Percentiles rank a stretch among this genome's conserved stretches.
phyloP scores from a whole-genome alignment of 2,888 invertebrate species.

The Halictus quadricinctus region DNA sequence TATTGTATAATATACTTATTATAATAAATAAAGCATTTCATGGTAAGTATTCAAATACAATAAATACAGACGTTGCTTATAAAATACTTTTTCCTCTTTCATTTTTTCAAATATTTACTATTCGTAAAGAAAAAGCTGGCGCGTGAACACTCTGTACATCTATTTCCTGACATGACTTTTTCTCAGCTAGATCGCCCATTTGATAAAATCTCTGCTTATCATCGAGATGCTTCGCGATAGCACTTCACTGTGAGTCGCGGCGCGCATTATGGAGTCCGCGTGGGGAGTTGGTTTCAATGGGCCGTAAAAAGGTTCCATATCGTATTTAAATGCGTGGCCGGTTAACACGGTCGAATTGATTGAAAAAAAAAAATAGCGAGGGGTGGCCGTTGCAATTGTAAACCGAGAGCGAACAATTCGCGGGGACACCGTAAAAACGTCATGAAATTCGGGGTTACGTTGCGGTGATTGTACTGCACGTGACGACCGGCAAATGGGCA shows the following conservation, averaged over 20 bases:
- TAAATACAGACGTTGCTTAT: too few relatives aligned
- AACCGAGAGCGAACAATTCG: slow-evolving; percentile 26
- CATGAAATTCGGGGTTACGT: slow-evolving; percentile 54
- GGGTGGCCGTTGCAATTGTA: slow-evolving; percentile 13
- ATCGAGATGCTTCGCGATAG: background rate
- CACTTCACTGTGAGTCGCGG: background rate
- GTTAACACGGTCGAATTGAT: slow-evolving; percentile 55
- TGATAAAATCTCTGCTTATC: background rate
- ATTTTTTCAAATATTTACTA: too few relatives aligned
- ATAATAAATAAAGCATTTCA: too few relatives aligned
- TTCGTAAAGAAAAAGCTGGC: too few relatives aligned
- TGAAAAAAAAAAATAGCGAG: slow-evolving; percentile 61
- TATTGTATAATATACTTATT: too few relatives aligned
- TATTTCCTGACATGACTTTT: too few relatives aligned
- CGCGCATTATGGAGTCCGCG: background rate
- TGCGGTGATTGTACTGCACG: slow-evolving; percentile 55
- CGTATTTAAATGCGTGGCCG: slow-evolving; percentile 25
- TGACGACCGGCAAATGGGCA: slow-evolving; percentile 44
- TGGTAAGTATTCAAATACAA: too few relatives aligned
- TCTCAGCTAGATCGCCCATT: too few relatives aligned
- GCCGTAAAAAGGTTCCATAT: slow-evolving; percentile 7
- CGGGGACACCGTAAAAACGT: slow-evolving; percentile 45
- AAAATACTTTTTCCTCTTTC: too few relatives aligned
- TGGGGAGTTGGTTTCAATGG: background rate
- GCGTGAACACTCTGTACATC: too few relatives aligned